Evolutionary conservation across 2,113 vertebrate genomes (phyloP), one percentile per base, ranked within the genome.

Genomic region (Syngnathus scovelli): DNA sequence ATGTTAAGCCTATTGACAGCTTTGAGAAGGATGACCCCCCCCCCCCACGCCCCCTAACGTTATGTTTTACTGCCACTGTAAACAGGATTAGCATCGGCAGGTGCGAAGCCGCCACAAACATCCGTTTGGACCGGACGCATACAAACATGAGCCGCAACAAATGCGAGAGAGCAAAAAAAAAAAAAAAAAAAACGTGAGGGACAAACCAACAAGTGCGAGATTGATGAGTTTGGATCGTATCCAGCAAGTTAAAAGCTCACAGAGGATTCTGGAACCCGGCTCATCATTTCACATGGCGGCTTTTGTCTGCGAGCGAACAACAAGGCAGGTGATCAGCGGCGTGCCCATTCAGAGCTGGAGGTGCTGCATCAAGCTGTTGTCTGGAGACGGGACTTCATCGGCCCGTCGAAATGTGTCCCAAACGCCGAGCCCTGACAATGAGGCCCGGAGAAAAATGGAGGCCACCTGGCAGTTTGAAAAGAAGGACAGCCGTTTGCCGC

Each of bases 41-140:
- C n/a, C 23, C 23, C 23, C 23, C 1, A 75, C 80, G 76, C 82
- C 68, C 27, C 27, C 27, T 33, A 33, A 75, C 80, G 78, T 83
- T 84, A 78, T 83, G 87, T 88, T 88, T 83, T 75, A 77, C 78
- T 66, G 77, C 72, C 55, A 71, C 77, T 77, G 82, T 89, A 89
- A 91, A 91, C 83, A 83, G 76, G 84, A 88, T 90, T 89, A 88
- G 77, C 88, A 86, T 87, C 65, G 83, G 87, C 86, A 90, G 86
- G 76, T 86, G 80, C 77, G 64, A 64, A 59, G 59, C 76, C 65
- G 68, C 68, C 7, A 79, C 68, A 78, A 86, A 84, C 80, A 67
- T 78, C 80, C 46, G 19, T 23, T 19, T 82, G 83, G 79, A 79
- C 63, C 0, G 58, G 41, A 19, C 52, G 12, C 75, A 87, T 89